Evolutionary conservation across 1,140 invertebrate species (phyloP).

Genomic region (Druon quercuslanigerum): DNA sequence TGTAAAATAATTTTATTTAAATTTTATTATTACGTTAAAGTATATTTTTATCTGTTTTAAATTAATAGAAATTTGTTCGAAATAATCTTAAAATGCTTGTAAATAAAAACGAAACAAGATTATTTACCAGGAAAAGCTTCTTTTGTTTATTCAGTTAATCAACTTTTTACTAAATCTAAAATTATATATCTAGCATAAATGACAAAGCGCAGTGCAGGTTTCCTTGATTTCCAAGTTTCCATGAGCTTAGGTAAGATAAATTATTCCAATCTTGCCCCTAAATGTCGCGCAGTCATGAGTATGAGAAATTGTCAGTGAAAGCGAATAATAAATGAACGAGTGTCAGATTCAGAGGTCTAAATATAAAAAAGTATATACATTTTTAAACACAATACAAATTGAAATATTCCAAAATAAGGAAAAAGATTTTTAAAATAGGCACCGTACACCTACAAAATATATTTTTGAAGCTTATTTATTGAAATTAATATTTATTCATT

Average conservation of each 20-base stretch:
- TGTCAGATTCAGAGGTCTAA: neutral
- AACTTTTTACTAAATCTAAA: neutral
- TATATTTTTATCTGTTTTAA: too few species aligned
- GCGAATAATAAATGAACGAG: conserved; percentile 7
- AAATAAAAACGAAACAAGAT: neutral
- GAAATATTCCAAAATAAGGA: neutral
- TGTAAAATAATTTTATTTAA: too few species aligned
- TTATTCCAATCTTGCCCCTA: conserved; percentile 2
- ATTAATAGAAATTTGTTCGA: too few species aligned
- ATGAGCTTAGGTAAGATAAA: conserved; percentile 4
- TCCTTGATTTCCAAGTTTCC: neutral
- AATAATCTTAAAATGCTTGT: too few species aligned
- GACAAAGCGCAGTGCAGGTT: neutral
- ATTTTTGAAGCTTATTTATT: too few species aligned
- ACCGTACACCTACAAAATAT: too few species aligned
- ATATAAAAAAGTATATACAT: neutral
- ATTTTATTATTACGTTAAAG: too few species aligned
- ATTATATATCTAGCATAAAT: neutral
- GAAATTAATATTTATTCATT: too few species aligned
- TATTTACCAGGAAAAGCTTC: neutral
- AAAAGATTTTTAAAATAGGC: too few species aligned
- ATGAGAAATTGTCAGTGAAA: neutral
- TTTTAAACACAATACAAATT: neutral
- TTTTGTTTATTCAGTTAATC: too few species aligned
- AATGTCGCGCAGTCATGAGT: neutral